These are phyloP conservation scores for Eupelmus urozonus DNA, from an alignment of 2,888 invertebrate species.

Conservation along the genomic window DNA sequence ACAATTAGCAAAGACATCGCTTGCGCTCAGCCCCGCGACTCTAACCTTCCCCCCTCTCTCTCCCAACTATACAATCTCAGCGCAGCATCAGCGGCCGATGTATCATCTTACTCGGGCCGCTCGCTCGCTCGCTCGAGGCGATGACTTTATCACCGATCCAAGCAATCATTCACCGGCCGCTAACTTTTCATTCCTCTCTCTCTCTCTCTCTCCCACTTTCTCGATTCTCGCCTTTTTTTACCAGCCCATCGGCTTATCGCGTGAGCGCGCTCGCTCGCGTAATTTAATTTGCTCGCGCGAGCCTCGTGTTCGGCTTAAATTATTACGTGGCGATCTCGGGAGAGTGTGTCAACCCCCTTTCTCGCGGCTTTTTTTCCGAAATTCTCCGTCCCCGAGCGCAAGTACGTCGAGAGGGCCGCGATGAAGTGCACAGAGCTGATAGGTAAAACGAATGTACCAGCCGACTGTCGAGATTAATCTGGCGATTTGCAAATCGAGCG, in stretches of 20 bases:
- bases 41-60: not conserved
- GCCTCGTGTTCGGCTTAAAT: slow-evolving; percentile 49
- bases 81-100: slow-evolving; percentile 75
- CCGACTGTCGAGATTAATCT: too few relatives aligned
- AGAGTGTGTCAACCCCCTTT: slow-evolving; percentile 44
- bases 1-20: too few relatives aligned
- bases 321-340: slow-evolving; percentile 15
- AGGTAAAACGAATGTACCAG: too few relatives aligned
- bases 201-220: slow-evolving; percentile 58
- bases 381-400: too few relatives aligned
- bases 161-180: slow-evolving; percentile 70
- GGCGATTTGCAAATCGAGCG: too few relatives aligned
- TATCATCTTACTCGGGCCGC: slow-evolving; percentile 75
- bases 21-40: too few relatives aligned
- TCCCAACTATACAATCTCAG: slow-evolving; percentile 67
- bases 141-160: slow-evolving; percentile 77
- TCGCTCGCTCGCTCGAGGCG: slow-evolving; percentile 70
- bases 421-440: too few relatives aligned
- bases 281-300: slow-evolving; percentile 53
- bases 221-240: slow-evolving; percentile 43
- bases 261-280: slow-evolving; percentile 20
- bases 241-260: not conserved
- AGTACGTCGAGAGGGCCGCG: too few relatives aligned
- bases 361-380: not conserved
- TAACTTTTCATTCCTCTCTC: slow-evolving; percentile 62